Percentiles rank a stretch among this genome's conserved stretches.
Conservation (phyloP, 2,113 vertebrate genomes). For the Rhinopithecus roxellana region DNA sequence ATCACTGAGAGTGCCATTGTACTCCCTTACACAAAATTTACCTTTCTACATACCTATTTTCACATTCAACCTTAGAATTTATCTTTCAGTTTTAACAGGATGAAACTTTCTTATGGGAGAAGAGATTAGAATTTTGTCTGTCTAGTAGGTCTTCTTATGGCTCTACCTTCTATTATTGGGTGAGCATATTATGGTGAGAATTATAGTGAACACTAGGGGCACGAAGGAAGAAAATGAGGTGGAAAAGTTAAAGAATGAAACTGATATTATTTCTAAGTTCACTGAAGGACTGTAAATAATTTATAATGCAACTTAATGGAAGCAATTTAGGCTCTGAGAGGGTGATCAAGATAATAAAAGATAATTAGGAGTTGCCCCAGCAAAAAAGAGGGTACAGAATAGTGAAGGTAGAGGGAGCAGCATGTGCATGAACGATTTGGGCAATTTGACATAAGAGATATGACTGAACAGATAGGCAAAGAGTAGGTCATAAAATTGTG, state of each 20-base stretch:
- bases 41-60: neutral
- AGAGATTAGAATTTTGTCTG: neutral
- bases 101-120: neutral
- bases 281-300: neutral
- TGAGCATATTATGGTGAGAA: neutral
- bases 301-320: neutral
- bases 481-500: neutral
- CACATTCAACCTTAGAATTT: neutral
- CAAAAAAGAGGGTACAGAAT: neutral
- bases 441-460: neutral
- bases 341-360: neutral
- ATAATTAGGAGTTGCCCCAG: neutral
- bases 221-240: neutral
- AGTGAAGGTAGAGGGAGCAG: neutral
- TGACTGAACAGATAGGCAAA: neutral
- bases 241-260: neutral
- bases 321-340: neutral
- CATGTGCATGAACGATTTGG: neutral
- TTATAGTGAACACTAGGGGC: neutral
- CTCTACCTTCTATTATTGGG: neutral
- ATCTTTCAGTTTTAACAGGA: neutral
- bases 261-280: neutral
- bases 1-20: neutral
- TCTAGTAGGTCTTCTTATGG: neutral
- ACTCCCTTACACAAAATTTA: neutral